Base-by-base conservation (phyloP, 2,113 vertebrate genomes). In the Phylloscopus whistleri region DNA sequence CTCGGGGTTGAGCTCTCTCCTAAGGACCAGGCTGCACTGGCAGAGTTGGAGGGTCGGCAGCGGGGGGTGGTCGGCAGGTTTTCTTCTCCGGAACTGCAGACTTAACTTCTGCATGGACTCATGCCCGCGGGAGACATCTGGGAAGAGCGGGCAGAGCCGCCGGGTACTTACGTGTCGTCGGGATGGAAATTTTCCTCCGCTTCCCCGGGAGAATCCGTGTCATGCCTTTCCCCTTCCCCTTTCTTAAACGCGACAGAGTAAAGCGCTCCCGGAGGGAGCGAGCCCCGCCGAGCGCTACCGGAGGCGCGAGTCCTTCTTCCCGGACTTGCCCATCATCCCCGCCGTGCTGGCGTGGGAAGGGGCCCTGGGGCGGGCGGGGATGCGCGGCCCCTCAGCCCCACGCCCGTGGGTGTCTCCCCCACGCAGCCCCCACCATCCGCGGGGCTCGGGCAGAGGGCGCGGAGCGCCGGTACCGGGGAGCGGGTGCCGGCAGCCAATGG, bases 31-130 rank as follows among this genome's bases (percentile, higher is more conserved):
- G 58, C 63, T 56, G 93, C 19, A n/a, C 55, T 28, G 86, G 39
- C 58, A 80, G 55, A 67, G 30, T 3, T 43, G 37, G 33, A 60
- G 84, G 60, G 41, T 48, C 21, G 20, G 59, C 51, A 62, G 60
- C 20, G 3, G 22, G 30, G 41, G 11, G 13, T 17, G 12, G 16
- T 28, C 7, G 13, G 37, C 41, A 63, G 70, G 10, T 74, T 86
- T 89, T 60, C 39, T 89, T 64, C 76, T 75, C 16, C 58, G 95
- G 74, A 89, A 64, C 89, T 68, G 90, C 84, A 41, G 87, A 96
- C 62, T 89, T 77, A 95, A 97, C 95, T 97, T 97, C 93, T 93
- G 81, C 80, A 26, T 79, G 95, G 86, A 78, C 84, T 89, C 79
- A 53, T 4, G 75, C 89, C 56, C 74, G 44, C 52, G 67, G 92